Evolutionary conservation across 1,140 invertebrate species (phyloP).

Genomic region (Monochamus saltuarius): DNA sequence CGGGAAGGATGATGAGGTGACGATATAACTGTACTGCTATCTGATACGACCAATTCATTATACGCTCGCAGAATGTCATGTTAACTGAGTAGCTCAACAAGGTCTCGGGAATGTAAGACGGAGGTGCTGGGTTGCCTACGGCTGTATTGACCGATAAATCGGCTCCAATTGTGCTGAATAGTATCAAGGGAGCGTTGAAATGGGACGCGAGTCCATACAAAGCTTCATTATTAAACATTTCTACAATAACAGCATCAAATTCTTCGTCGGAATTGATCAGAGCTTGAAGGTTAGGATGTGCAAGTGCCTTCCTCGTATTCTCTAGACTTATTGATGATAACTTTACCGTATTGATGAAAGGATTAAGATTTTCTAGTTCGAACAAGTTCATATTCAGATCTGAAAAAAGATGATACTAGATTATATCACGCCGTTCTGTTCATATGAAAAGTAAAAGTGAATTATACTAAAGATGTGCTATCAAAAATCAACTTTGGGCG

Average conservation of each 20-base stretch:
- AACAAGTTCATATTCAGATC: too few relatives aligned
- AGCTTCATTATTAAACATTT: slow-evolving; percentile 69
- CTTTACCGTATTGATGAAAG: too few relatives aligned
- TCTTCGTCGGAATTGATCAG: slow-evolving; percentile 45
- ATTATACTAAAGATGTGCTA: too few relatives aligned
- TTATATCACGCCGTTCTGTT: too few relatives aligned
- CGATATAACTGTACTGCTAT: slow-evolving; percentile 9
- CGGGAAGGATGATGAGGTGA: slow-evolving; percentile 38
- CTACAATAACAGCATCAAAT: slow-evolving; percentile 66
- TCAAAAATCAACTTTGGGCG: too few relatives aligned
- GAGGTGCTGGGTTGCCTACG: slow-evolving; percentile 47
- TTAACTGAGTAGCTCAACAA: slow-evolving; percentile 23
- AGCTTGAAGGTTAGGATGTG: slow-evolving; percentile 17
- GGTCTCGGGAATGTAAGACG: slow-evolving; percentile 45
- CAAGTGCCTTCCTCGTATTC: too few relatives aligned
- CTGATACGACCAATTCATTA: slow-evolving; percentile 45
- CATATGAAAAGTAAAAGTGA: too few relatives aligned
- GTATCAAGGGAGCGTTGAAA: slow-evolving; percentile 62
- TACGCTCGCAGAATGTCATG: slow-evolving; percentile 39
- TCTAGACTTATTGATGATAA: too few relatives aligned
- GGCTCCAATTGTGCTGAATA: slow-evolving; percentile 36
- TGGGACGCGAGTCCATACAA: slow-evolving; percentile 61
- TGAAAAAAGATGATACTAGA: too few relatives aligned
- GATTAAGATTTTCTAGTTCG: too few relatives aligned
- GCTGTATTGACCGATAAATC: slow-evolving; percentile 18